A percentile compares a stretch with the other conserved stretches of the same genome.
phyloP scores from a whole-genome alignment of 1,140 invertebrate genomes.

The Stegodyphus dumicola region DNA sequence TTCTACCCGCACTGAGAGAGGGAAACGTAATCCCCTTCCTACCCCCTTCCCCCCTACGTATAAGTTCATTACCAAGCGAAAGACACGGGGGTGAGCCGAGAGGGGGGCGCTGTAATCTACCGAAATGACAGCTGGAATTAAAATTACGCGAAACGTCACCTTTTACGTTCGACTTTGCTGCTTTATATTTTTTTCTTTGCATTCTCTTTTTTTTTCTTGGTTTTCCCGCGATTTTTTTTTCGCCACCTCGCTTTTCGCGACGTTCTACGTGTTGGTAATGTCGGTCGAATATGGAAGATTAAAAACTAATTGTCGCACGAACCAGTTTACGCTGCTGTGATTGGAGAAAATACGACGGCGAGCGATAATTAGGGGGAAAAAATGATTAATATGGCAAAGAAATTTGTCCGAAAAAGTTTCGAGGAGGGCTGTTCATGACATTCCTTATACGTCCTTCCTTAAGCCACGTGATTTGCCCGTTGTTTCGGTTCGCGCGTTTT shows the following conservation, averaged over 20 bases:
- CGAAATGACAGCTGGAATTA: conserved; percentile 60
- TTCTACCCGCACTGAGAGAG: background rate
- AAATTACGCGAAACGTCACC: conserved; percentile 60
- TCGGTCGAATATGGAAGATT: conserved; percentile 61
- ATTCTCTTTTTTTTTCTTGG: conserved; percentile 13
- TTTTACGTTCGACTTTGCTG: conserved; percentile 52
- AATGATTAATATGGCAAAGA: conserved; percentile 61
- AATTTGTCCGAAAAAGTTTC: conserved; percentile 55
- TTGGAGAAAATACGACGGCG: conserved; percentile 56
- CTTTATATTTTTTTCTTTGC: conserved; percentile 17
- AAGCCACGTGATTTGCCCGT: conserved; percentile 58
- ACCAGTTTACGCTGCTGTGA: conserved; percentile 57
- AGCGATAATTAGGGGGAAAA: conserved; percentile 56
- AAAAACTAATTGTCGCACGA: conserved; percentile 61
- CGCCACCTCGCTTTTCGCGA: background rate
- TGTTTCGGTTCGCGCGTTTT: conserved; percentile 54
- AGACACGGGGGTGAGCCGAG: conserved; percentile 21
- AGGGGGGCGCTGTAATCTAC: conserved; percentile 46
- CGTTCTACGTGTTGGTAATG: conserved; percentile 37
- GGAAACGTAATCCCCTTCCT: background rate
- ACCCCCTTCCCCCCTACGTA: background rate
- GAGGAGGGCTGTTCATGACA: conserved; percentile 22
- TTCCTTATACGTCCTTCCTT: conserved; percentile 25
- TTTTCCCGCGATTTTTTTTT: conserved; percentile 32
- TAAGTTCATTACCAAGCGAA: conserved; percentile 55